Evolutionary conservation across 2,113 vertebrate genomes (phyloP).

Genomic region (Circaetus gallicus): DNA sequence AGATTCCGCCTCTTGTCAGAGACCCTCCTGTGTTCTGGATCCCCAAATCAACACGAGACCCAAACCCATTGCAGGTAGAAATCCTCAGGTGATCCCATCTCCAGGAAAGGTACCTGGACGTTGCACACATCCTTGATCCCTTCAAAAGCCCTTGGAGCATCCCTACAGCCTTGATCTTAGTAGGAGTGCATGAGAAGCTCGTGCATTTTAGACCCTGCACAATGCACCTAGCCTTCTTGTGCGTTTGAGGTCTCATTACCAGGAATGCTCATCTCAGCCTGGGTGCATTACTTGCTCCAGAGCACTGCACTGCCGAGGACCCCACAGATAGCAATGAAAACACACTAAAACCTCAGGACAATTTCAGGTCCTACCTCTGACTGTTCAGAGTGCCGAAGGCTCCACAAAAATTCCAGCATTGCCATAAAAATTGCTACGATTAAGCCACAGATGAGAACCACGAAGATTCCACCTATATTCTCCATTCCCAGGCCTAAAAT

Average conservation of each 20-base stretch:
- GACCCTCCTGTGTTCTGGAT: background rate
- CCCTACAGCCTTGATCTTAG: background rate
- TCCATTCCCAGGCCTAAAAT: constrained; percentile 93
- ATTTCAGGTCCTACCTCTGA: constrained; percentile 84
- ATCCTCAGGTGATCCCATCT: background rate
- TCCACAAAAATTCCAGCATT: constrained; percentile 98
- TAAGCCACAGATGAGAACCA: constrained; percentile 97
- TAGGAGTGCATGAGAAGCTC: rapidly evolving
- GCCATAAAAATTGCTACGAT: constrained; percentile 98
- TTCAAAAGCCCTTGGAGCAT: background rate
- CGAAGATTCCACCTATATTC: constrained; percentile 98
- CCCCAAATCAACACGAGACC: background rate
- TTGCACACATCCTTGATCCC: background rate
- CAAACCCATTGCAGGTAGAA: background rate
- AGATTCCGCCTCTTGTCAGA: background rate
- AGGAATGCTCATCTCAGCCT: background rate
- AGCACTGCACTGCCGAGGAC: background rate
- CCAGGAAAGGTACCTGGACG: background rate
- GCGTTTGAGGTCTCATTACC: background rate
- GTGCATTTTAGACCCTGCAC: background rate
- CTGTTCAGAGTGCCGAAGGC: constrained; percentile 87
- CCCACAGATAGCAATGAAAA: background rate
- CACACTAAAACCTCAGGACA: background rate
- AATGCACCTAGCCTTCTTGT: background rate
- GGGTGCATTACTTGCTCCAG: background rate